Base-by-base conservation (phyloP, 2,113 vertebrate genomes). In the Alectura lathami region DNA sequence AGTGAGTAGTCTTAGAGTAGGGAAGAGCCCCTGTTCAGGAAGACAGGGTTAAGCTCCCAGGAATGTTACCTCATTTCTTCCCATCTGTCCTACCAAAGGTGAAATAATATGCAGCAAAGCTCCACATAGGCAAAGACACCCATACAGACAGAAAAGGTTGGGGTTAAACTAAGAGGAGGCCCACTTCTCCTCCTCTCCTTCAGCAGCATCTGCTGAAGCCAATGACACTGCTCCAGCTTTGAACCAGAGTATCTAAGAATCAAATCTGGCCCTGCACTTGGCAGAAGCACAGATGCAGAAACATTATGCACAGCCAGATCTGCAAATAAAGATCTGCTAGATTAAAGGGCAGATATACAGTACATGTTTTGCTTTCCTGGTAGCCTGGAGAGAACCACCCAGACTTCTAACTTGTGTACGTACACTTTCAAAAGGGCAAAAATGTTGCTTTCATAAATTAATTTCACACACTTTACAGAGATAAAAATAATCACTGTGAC, bases 401-500 rank as follows among this genome's bases (percentile, higher is more conserved):
- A 96, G 96, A 91, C 74, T 94, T 93, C 76, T 91, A 90, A 94
- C 86, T 96, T 92, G 83, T 94, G 62, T 91, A 90, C 53, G 21
- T 96, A 95, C 88, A 84, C 83, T 97, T 97, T 96, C 94, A 97
- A 96, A 96, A 96, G 95, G 91, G 93, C 94, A 96, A 96, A 96
- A 95, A 96, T 82, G 88, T 96, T 95, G 86, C 94, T 96, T 97
- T 96, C 92, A 94, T 88, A 96, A 96, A 97, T 97, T 95, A 96
- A 96, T 96, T 97, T 96, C 95, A 94, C 94, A 96, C 93, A 95
- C 73, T 96, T 94, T 90, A 75, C 76, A 86, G 86, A 90, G 96
- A 96, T 95, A 96, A 97, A 96, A 97, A 96, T 97, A 97, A 96
- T 96, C 93, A 88, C 90, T 91, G 95, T 96, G 96, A 96, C 94